Conservation (phyloP, 2,888 invertebrate species). For the Thyatira batis region DNA sequence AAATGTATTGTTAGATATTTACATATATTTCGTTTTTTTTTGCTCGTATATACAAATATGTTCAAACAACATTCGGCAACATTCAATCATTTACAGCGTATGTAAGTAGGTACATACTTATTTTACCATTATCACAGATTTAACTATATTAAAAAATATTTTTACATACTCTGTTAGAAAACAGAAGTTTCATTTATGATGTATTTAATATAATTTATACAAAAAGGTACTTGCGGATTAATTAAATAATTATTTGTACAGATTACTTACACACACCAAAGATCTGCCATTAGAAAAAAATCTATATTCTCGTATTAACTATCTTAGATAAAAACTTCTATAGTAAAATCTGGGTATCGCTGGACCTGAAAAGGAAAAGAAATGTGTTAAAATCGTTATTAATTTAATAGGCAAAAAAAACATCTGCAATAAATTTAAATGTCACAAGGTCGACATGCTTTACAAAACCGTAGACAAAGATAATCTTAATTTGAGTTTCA, state of each 20-base stretch:
- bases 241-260: slow-evolving; percentile 41
- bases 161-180: slow-evolving; percentile 9
- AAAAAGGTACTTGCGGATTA: slow-evolving; percentile 30
- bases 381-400: background rate
- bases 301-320: slow-evolving; percentile 9
- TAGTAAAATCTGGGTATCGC: slow-evolving; percentile 47
- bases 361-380: slow-evolving; percentile 38
- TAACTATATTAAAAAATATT: slow-evolving; percentile 11
- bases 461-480: slow-evolving; percentile 8
- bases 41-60: slow-evolving; percentile 16
- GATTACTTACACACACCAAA: slow-evolving; percentile 6
- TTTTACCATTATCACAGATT: slow-evolving; percentile 35
- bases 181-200: slow-evolving; percentile 12
- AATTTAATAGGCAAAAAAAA: background rate
- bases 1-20: background rate
- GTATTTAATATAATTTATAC: slow-evolving; percentile 24
- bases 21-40: slow-evolving; percentile 1
- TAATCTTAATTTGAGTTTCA: background rate
- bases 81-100: slow-evolving; percentile 10
- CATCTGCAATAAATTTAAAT: slow-evolving; percentile 6
- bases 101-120: slow-evolving; percentile 23
- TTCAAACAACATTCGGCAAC: slow-evolving; percentile 20
- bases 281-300: background rate
- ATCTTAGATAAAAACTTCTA: slow-evolving; percentile 44
- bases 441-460: slow-evolving; percentile 16